Conservation (phyloP, 1,140 invertebrate species). For the Gonatopus flavifemur region DNA sequence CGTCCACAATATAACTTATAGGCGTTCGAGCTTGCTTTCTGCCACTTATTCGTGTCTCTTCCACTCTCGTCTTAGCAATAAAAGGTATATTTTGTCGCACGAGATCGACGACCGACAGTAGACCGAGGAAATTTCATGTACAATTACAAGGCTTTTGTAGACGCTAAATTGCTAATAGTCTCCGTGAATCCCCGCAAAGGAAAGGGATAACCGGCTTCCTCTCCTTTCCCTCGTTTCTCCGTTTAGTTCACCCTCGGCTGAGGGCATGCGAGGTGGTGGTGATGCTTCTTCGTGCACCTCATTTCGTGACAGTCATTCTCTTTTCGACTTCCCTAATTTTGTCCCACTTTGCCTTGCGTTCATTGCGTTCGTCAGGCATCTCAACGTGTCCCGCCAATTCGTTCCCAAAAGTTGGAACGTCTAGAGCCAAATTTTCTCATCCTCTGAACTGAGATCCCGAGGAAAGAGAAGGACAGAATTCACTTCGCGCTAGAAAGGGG, state of each 20-base stretch:
- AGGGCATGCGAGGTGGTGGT: too few relatives aligned
- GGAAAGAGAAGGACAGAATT: constrained; percentile 49
- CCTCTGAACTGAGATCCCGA: constrained; percentile 30
- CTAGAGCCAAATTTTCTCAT: constrained; percentile 2
- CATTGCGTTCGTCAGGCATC: constrained; percentile 15
- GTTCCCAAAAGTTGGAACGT: neutral
- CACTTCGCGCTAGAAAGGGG: constrained; percentile 24
- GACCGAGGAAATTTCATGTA: constrained; percentile 47
- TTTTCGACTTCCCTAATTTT: constrained; percentile 13
- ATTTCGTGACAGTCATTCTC: constrained; percentile 49
- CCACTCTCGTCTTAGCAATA: constrained; percentile 15
- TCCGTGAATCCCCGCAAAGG: too few relatives aligned
- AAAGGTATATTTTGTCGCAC: constrained; percentile 35
- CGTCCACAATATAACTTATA: too few relatives aligned
- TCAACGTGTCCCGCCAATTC: constrained; percentile 23
- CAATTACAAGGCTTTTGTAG: constrained; percentile 53
- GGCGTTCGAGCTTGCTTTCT: too few relatives aligned
- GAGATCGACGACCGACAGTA: constrained; percentile 25
- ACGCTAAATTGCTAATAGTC: constrained; percentile 46
- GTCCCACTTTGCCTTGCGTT: constrained; percentile 25
- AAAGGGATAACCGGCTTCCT: constrained; percentile 15
- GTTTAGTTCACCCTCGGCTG: constrained; percentile 13
- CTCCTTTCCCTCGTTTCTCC: constrained; percentile 9
- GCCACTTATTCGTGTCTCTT: constrained; percentile 5
- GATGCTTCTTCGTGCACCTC: too few relatives aligned